Percentiles rank a stretch among this genome's conserved stretches.
Conservation (phyloP, 2,113 vertebrate genomes). For the Megaceryle maxima region DNA sequence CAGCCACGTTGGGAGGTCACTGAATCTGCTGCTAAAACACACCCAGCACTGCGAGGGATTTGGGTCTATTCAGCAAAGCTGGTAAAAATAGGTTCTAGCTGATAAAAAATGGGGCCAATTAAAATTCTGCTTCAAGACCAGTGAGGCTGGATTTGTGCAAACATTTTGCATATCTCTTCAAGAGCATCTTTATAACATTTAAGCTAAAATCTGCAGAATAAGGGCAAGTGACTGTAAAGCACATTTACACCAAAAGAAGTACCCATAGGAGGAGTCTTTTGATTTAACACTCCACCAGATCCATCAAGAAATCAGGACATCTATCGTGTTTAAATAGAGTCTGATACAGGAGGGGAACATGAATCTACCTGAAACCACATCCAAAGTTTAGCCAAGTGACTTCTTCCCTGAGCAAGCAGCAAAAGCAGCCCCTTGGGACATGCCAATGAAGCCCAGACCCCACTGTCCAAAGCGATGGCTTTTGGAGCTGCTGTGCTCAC, state of each 20-base stretch:
- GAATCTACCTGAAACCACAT: not conserved
- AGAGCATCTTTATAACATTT: not conserved
- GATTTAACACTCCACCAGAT: slow-evolving; percentile 10
- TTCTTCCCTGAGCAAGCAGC: not conserved
- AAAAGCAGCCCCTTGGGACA: not conserved
- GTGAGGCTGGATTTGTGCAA: not conserved
- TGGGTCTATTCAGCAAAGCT: not conserved
- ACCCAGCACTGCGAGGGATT: not conserved
- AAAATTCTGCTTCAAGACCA: not conserved
- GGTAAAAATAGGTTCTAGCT: not conserved
- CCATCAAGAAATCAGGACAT: not conserved
- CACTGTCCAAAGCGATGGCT: rapidly evolving
- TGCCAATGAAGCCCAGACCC: rapidly evolving
- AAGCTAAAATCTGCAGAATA: not conserved
- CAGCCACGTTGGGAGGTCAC: not conserved
- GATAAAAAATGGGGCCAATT: not conserved
- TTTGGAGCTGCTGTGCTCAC: rapidly evolving
- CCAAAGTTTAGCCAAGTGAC: not conserved
- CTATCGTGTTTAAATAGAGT: not conserved
- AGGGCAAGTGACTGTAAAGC: not conserved
- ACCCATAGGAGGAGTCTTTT: not conserved
- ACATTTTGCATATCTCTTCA: not conserved
- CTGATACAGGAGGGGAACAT: not conserved
- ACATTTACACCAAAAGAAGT: slow-evolving; percentile 17
- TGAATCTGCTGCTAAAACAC: not conserved